A percentile compares a stretch with the other conserved stretches of the same genome.
Evolutionary conservation across 2,113 vertebrate species (phyloP).

Genomic region (Poecile atricapillus): DNA sequence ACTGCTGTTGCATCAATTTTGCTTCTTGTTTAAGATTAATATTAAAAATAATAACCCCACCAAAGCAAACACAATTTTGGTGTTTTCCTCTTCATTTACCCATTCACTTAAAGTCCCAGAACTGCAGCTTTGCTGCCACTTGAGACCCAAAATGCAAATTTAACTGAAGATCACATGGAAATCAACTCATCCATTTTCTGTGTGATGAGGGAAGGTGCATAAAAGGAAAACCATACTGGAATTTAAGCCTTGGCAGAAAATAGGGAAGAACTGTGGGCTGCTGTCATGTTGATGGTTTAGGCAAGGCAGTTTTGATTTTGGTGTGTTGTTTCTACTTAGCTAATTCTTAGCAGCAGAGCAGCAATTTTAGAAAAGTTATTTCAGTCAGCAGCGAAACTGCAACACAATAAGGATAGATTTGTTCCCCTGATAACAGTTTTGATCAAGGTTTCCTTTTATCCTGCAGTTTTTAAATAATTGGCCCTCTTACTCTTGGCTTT

Average conservation of each 20-base stretch:
- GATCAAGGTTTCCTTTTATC: constrained; percentile 28
- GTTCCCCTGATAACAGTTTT: neutral
- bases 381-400: neutral
- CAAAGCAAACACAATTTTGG: neutral
- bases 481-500: neutral
- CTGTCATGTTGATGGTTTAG: neutral
- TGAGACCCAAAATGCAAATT: neutral
- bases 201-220: neutral
- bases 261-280: neutral
- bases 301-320: neutral
- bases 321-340: neutral
- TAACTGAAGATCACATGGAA: neutral
- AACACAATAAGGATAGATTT: neutral
- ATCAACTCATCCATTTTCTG: neutral
- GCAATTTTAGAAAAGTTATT: neutral
- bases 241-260: neutral
- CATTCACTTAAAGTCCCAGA: neutral
- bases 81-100: neutral
- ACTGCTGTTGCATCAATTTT: neutral
- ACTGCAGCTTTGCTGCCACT: neutral
- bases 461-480: neutral
- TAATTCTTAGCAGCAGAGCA: neutral
- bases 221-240: neutral
- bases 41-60: neutral
- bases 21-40: neutral